Evolutionary conservation across 2,888 invertebrate species (phyloP).

Genomic region (Macrophya alboannulata): DNA sequence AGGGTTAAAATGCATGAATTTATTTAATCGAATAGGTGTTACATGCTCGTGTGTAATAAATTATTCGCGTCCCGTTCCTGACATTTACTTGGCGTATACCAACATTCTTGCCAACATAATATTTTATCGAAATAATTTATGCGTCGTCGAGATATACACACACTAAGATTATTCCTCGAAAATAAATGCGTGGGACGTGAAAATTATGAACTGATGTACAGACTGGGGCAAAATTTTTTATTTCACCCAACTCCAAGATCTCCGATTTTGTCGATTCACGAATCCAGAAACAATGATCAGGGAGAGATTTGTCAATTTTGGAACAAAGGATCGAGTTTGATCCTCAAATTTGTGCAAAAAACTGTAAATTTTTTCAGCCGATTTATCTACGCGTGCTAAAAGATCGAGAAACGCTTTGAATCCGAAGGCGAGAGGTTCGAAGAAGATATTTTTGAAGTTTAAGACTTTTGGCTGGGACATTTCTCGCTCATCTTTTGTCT

Average conservation of each 20-base stretch:
- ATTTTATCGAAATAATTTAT: conserved; percentile 72
- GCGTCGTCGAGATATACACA: conserved; percentile 68
- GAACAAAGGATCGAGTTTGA: neutral
- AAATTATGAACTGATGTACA: conserved; percentile 73
- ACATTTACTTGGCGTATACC: conserved; percentile 55
- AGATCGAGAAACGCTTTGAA: neutral
- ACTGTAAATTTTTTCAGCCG: neutral
- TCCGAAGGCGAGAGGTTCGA: neutral
- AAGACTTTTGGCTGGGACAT: conserved; percentile 49
- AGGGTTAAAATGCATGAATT: conserved; percentile 8
- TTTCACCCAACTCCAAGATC: neutral
- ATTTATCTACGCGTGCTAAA: neutral
- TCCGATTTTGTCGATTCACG: neutral
- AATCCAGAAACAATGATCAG: neutral
- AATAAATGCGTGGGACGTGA: conserved; percentile 73
- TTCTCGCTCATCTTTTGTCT: conserved; percentile 49
- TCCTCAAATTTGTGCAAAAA: neutral
- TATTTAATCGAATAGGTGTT: conserved; percentile 41
- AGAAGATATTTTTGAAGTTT: neutral
- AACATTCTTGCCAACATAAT: conserved; percentile 59
- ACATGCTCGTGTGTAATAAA: neutral
- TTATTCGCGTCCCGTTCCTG: conserved; percentile 15
- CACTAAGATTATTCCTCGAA: conserved; percentile 69
- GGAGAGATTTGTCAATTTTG: neutral
- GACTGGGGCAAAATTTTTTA: conserved; percentile 64